phyloP scores from a whole-genome alignment of 2,113 vertebrate species.

The Rhinichthys klamathensis region DNA sequence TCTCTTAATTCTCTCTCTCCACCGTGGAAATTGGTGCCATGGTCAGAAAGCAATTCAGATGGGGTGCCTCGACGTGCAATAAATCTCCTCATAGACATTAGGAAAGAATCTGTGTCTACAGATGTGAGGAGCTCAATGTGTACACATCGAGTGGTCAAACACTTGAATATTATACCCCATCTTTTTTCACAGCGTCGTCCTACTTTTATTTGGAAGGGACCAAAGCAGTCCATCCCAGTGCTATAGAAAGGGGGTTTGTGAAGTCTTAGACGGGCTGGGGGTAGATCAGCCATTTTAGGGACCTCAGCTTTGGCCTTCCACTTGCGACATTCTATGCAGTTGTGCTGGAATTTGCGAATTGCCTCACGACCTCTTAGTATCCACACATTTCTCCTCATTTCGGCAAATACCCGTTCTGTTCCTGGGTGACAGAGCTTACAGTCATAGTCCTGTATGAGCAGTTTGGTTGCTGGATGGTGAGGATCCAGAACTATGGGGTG shows the following conservation, averaged over 20 bases:
- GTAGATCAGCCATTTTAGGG: conserved; percentile 6
- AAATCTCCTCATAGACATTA: background rate
- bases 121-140: too few species aligned
- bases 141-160: too few species aligned
- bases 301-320: background rate
- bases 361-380: background rate
- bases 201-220: too few species aligned
- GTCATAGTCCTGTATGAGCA: background rate
- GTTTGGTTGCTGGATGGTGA: background rate
- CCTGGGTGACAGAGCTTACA: background rate
- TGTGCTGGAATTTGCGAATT: background rate
- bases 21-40: background rate
- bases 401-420: background rate
- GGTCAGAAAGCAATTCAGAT: conserved; percentile 2
- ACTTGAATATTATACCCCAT: too few species aligned
- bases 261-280: too few species aligned
- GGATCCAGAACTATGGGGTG: background rate
- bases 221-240: too few species aligned
- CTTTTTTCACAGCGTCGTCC: too few species aligned
- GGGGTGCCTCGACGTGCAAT: background rate
- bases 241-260: too few species aligned
- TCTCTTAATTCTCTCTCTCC: background rate
- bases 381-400: background rate
- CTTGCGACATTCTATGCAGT: background rate
- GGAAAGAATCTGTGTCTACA: background rate